Evolutionary conservation across 2,113 vertebrate genomes (phyloP).

Genomic region (Tragulus kanchil): DNA sequence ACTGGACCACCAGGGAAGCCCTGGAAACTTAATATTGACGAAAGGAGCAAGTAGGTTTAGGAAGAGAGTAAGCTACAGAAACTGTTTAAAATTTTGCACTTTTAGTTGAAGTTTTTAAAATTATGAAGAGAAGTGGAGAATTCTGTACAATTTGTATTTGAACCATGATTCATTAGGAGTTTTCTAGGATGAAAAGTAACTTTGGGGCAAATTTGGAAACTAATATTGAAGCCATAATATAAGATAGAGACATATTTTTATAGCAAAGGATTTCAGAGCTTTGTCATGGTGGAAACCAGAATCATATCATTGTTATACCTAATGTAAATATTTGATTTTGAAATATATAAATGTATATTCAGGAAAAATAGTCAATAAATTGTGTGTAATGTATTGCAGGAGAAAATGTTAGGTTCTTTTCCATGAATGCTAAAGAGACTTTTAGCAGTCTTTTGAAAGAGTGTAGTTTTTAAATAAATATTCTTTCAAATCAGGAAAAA

Average conservation of each 20-base stretch:
- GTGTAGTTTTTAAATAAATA: not conserved
- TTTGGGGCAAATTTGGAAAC: not conserved
- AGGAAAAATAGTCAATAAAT: not conserved
- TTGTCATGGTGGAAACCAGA: not conserved
- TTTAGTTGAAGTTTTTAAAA: not conserved
- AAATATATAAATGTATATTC: not conserved
- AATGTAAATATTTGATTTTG: not conserved
- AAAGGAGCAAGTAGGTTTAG: not conserved
- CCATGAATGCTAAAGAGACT: not conserved
- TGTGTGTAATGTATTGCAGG: not conserved
- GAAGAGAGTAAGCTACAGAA: not conserved
- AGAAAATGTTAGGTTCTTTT: conserved; percentile 8
- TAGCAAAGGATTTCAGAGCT: not conserved
- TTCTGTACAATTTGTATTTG: not conserved
- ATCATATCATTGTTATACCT: not conserved
- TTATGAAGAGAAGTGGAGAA: conserved; percentile 35
- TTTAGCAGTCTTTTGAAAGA: conserved; percentile 1
- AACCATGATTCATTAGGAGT: not conserved
- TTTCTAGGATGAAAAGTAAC: not conserved
- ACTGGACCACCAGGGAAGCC: too few relatives aligned
- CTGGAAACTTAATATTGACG: not conserved
- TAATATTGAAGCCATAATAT: not conserved
- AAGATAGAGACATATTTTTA: not conserved
- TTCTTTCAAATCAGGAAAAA: not conserved
- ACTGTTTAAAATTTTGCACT: not conserved